phyloP scores from a whole-genome alignment of 2,888 invertebrate genomes.

The Syrphus vitripennis region DNA sequence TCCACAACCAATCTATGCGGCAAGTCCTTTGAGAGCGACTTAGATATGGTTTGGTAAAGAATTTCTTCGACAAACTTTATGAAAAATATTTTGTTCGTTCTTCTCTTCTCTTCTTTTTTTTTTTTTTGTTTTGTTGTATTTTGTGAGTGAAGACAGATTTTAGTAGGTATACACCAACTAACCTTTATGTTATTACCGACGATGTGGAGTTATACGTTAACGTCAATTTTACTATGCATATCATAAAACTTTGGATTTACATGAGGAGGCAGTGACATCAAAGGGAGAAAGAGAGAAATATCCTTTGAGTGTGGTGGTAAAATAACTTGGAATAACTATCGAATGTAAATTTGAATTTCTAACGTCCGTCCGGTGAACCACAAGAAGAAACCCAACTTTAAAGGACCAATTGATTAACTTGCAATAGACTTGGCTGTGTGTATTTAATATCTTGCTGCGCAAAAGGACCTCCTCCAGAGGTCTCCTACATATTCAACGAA shows the following conservation, averaged over 20 bases:
- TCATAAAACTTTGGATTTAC: neutral
- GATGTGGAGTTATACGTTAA: constrained; percentile 8
- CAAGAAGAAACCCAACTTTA: constrained; percentile 29
- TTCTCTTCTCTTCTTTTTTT: too few species aligned
- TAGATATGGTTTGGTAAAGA: constrained; percentile 23
- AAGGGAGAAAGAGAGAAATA: neutral
- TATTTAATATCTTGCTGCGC: neutral
- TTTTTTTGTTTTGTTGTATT: neutral
- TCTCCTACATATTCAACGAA: constrained; percentile 47
- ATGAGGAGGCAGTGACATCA: neutral
- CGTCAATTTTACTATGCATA: constrained; percentile 11
- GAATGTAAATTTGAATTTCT: constrained; percentile 35
- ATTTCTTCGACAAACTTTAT: constrained; percentile 39
- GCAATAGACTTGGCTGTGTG: constrained; percentile 20
- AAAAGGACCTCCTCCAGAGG: neutral
- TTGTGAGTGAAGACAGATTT: constrained; percentile 18
- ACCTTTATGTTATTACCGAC: constrained; percentile 24
- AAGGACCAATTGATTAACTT: constrained; percentile 60
- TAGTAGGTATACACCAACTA: too few species aligned
- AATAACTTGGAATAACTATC: constrained; percentile 1
- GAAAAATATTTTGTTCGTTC: neutral
- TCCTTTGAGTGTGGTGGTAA: constrained; percentile 39
- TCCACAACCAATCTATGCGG: constrained; percentile 39
- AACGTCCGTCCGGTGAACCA: neutral
- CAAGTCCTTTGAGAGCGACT: constrained; percentile 52